Evolutionary conservation across 1,140 invertebrate genomes (phyloP).

Genomic region (Lamellibrachia luymesi): DNA sequence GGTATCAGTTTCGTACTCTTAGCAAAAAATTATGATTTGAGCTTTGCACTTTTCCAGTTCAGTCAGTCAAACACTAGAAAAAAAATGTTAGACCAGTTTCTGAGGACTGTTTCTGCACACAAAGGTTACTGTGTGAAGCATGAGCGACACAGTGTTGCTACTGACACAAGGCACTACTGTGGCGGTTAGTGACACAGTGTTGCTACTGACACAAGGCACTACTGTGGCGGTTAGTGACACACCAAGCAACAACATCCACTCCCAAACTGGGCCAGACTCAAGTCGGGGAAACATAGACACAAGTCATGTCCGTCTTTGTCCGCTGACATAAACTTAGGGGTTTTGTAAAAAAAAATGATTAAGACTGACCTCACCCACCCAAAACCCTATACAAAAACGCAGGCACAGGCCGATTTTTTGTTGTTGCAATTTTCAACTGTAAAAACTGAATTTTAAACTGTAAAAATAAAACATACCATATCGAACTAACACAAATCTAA

Average conservation of each 20-base stretch:
- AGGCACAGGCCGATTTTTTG: too few species aligned
- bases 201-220: too few species aligned
- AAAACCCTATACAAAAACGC: too few species aligned
- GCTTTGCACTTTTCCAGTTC: not conserved
- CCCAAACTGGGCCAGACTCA: not conserved
- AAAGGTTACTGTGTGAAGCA: not conserved
- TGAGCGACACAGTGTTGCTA: not conserved
- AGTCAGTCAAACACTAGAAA: not conserved
- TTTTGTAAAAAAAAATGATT: too few species aligned
- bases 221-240: not conserved
- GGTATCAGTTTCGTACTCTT: not conserved
- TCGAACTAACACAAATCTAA: too few species aligned
- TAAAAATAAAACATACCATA: too few species aligned
- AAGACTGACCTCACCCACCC: too few species aligned
- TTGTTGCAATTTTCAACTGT: too few species aligned
- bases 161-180: too few species aligned
- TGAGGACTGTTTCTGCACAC: not conserved
- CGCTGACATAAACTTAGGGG: not conserved
- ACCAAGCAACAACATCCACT: not conserved
- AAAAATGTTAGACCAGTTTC: not conserved
- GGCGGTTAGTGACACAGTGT: not conserved
- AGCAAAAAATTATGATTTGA: not conserved
- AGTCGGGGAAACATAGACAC: not conserved
- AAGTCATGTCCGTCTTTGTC: not conserved
- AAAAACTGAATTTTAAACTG: too few species aligned